phyloP scores from a whole-genome alignment of 2,888 invertebrate species.

The Eueremaeus valkanovi region DNA sequence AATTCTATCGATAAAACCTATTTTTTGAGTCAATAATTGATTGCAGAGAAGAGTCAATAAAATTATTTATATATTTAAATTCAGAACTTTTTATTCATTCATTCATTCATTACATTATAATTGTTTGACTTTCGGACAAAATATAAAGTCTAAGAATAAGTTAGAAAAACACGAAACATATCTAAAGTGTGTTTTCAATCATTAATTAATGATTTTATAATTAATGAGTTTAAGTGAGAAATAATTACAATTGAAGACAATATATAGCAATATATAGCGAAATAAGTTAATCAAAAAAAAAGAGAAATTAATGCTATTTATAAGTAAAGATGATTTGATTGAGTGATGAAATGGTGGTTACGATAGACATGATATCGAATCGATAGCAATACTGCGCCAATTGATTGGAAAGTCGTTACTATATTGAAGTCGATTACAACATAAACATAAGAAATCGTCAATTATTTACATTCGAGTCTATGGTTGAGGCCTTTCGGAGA shows the following conservation, averaged over 20 bases:
- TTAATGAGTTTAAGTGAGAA: background rate
- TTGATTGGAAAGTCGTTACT: constrained; percentile 8
- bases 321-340: background rate
- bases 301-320: constrained; percentile 25
- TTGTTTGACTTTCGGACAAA: background rate
- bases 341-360: constrained; percentile 3
- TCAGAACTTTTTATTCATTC: background rate
- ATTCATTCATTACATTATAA: background rate
- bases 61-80: too few species aligned
- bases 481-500: background rate
- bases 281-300: constrained; percentile 32
- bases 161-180: constrained; percentile 11
- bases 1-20: too few species aligned
- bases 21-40: too few species aligned
- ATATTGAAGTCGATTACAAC: constrained; percentile 12
- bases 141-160: constrained; percentile 22
- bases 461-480: constrained; percentile 19
- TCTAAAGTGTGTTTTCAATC: too few species aligned
- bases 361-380: constrained; percentile 24
- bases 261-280: background rate
- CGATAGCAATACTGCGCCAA: constrained; percentile 22
- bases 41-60: too few species aligned
- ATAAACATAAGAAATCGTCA: background rate
- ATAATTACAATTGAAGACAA: constrained; percentile 15
- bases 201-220: too few species aligned